A percentile compares a stretch with the other conserved stretches of the same genome.
Conservation (phyloP, 1,140 invertebrate genomes). For the Armadillidium nasatum region DNA sequence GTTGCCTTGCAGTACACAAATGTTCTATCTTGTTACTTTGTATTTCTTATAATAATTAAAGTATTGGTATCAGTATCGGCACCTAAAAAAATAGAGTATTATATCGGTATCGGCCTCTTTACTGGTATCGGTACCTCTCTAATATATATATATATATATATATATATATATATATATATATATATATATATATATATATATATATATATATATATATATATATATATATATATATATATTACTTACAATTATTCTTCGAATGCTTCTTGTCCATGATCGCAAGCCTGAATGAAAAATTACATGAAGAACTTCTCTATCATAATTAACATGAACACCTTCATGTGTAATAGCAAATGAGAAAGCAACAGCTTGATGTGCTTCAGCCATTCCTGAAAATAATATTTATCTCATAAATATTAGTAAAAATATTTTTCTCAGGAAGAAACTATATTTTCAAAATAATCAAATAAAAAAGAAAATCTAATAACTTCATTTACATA, state of each 20-base stretch:
- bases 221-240: too few species aligned
- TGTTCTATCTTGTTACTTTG: too few species aligned
- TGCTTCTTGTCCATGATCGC: slow-evolving; percentile 87
- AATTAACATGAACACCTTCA: slow-evolving; percentile 94
- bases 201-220: too few species aligned
- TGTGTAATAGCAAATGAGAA: slow-evolving; percentile 96
- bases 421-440: not conserved
- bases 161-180: too few species aligned
- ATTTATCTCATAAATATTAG: not conserved
- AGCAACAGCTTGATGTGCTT: slow-evolving; percentile 96
- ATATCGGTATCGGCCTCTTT: too few species aligned
- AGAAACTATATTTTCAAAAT: not conserved
- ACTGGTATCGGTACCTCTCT: too few species aligned
- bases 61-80: too few species aligned
- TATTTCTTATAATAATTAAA: too few species aligned
- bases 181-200: too few species aligned
- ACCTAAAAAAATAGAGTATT: too few species aligned
- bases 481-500: not conserved
- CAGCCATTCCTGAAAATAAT: slow-evolving; percentile 90
- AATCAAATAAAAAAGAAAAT: not conserved
- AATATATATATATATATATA: too few species aligned
- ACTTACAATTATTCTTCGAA: slow-evolving; percentile 76
- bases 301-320: slow-evolving; percentile 88
- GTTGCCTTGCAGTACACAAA: too few species aligned
- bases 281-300: slow-evolving; percentile 85